A percentile compares a stretch with the other conserved stretches of the same genome.
Evolutionary conservation across 1,140 invertebrate genomes (phyloP).

Genomic region (Antheraea pernyi): DNA sequence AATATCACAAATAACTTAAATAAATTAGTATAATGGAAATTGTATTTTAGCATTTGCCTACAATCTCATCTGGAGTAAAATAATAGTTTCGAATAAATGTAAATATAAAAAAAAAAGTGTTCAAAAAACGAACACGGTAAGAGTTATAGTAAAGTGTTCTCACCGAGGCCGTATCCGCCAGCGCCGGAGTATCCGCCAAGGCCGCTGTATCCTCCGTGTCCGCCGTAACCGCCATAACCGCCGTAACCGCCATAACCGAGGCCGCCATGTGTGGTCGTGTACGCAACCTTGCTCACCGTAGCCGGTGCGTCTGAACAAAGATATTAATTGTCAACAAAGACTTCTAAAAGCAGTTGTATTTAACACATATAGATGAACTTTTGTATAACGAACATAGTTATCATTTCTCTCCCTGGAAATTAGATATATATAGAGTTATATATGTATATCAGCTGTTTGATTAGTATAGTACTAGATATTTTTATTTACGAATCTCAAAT

Average conservation of each 20-base stretch:
- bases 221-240: conserved; percentile 43
- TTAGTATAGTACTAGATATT: no score
- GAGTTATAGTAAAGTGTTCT: not conserved
- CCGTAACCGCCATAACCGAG: conserved; percentile 29
- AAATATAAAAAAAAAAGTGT: not conserved
- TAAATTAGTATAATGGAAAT: no score
- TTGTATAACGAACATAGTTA: no score
- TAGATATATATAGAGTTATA: no score
- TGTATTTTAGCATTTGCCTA: no score
- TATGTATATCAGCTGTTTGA: no score
- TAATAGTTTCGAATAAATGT: no score
- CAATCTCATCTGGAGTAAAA: not conserved
- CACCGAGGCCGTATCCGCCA: conserved; percentile 34
- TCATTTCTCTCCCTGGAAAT: no score
- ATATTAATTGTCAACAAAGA: conserved; percentile 1
- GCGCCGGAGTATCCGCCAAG: conserved; percentile 34
- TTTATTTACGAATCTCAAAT: no score
- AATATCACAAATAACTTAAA: no score
- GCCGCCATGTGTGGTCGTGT: conserved; percentile 38
- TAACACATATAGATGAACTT: no score
- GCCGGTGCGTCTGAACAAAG: conserved; percentile 38
- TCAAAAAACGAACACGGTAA: not conserved
- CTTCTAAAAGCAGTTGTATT: no score
- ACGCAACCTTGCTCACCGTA: conserved; percentile 60
- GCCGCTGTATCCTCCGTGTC: conserved; percentile 44